phyloP scores from a whole-genome alignment of 2,113 vertebrate species.

The Columbina picui region DNA sequence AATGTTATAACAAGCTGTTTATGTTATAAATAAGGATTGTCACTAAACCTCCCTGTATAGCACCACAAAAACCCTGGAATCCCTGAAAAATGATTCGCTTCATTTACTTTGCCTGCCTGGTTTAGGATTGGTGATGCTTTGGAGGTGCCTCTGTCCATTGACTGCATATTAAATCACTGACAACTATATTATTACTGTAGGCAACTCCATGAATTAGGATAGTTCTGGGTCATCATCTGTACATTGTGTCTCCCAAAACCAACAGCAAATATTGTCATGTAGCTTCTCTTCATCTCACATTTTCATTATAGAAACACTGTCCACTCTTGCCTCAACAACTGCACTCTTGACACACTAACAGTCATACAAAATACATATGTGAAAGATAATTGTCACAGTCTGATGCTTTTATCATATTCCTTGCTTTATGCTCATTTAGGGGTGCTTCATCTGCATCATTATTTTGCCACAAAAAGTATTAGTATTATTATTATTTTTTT shows the following conservation, averaged over 20 bases:
- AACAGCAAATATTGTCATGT: background rate
- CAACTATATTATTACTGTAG: background rate
- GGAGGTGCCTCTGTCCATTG: background rate
- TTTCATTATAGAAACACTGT: background rate
- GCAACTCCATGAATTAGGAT: background rate
- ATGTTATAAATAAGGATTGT: background rate
- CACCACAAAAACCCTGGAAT: background rate
- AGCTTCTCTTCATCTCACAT: background rate
- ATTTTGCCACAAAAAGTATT: background rate
- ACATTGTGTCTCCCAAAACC: background rate
- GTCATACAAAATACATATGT: background rate
- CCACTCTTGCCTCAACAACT: background rate
- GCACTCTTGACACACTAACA: background rate
- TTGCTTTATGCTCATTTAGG: background rate
- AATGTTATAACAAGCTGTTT: background rate
- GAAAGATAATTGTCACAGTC: background rate
- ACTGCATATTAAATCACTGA: background rate
- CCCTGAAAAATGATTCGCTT: background rate
- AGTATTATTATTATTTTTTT: no score
- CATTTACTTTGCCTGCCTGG: background rate
- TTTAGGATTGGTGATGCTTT: background rate
- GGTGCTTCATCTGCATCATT: background rate
- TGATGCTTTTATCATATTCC: background rate
- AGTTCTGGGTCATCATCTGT: background rate
- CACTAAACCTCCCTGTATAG: background rate